These are phyloP conservation scores for Muraenolepis orangiensis DNA, from an alignment of 2,797 vertebrate species.

Conservation along the genomic window DNA sequence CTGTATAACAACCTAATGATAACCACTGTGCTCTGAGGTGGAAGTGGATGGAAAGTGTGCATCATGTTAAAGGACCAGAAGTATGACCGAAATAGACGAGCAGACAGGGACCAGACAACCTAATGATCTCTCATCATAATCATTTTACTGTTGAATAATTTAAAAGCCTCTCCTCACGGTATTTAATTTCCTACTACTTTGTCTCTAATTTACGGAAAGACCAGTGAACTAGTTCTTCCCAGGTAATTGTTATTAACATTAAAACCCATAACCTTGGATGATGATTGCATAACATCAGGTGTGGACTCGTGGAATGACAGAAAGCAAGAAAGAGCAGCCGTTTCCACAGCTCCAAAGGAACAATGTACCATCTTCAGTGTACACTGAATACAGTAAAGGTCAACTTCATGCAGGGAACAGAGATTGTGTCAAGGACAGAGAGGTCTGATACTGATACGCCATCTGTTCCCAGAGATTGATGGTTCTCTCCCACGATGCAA, in stretches of 20 bases:
- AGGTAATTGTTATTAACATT: background rate
- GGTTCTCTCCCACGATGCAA: background rate
- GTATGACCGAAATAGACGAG: background rate
- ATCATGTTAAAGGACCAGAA: background rate
- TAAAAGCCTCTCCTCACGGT: conserved; percentile 66
- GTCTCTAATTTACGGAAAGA: conserved; percentile 65
- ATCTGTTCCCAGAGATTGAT: background rate
- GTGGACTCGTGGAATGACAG: background rate
- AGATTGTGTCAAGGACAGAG: background rate
- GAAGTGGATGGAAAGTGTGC: background rate
- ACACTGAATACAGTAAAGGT: background rate
- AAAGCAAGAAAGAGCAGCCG: background rate
- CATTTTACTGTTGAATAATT: conserved; percentile 75
- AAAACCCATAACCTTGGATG: background rate
- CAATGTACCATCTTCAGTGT: background rate
- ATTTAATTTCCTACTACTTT: conserved; percentile 72
- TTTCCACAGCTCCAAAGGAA: background rate
- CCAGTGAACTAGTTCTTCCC: conserved; percentile 8
- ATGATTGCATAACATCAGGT: background rate
- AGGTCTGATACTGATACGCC: background rate
- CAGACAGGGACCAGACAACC: conserved; percentile 21
- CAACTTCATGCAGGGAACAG: background rate
- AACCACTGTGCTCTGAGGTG: background rate
- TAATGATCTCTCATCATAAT: conserved; percentile 72
- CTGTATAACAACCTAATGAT: background rate